phyloP scores from a whole-genome alignment of 2,888 invertebrate genomes.

The Ellobium chinense region DNA sequence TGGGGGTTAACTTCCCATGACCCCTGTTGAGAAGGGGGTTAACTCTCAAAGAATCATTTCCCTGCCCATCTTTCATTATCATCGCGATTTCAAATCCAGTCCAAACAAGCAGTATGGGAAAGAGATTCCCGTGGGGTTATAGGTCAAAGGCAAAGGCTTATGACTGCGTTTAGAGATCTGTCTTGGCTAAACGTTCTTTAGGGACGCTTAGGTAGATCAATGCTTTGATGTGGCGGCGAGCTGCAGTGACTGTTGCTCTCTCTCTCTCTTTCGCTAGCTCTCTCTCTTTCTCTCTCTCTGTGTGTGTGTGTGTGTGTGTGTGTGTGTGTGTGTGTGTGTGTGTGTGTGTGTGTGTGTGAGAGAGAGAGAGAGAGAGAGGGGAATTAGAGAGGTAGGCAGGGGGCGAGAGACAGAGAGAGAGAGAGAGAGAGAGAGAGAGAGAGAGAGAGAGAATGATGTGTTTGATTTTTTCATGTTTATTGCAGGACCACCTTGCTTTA shows the following conservation, averaged over 20 bases:
- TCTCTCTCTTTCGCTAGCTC: too few relatives aligned
- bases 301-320: background rate
- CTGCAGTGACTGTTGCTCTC: too few relatives aligned
- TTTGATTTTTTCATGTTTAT: too few relatives aligned
- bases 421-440: slow-evolving; percentile 12
- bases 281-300: too few relatives aligned
- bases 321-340: background rate
- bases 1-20: background rate
- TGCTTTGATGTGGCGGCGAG: too few relatives aligned
- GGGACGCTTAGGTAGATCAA: too few relatives aligned
- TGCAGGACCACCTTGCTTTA: too few relatives aligned
- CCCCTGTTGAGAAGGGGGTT: background rate
- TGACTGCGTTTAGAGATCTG: too few relatives aligned
- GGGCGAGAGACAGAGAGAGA: background rate
- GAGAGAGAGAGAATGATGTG: slow-evolving; percentile 21
- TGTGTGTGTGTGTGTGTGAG: slow-evolving; percentile 4
- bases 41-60: background rate
- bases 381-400: background rate
- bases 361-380: background rate
- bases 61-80: background rate
- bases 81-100: background rate
- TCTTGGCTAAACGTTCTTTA: too few relatives aligned
- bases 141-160: background rate
- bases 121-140: background rate
- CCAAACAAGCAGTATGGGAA: background rate